Evolutionary conservation across 64 coral and sea anemone species (phyloP), one percentile per base, ranked within the genome.

Genomic region (Anthopleura sola): DNA sequence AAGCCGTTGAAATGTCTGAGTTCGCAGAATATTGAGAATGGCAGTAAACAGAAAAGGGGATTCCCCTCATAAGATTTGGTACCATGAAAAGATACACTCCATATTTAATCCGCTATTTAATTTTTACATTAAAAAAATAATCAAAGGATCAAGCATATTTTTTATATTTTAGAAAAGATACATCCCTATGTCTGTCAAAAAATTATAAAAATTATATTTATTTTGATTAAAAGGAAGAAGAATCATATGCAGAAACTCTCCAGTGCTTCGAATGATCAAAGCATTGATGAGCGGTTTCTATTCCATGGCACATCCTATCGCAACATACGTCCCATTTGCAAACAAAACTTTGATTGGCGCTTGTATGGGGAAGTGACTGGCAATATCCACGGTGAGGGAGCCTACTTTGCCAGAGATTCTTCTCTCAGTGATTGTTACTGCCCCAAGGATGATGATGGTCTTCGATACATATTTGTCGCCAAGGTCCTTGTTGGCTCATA

Each of bases 401-500:
- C 78, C 5, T 95, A 89, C 64, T 95, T 95, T 82, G 90, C 93
- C 9, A 38, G 80, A 28, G 79, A 88, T 55, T 82, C 90, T 19
- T 89, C 75, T 5, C 47, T 75, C 49, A 88, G 84, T 33, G 78
- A 97, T 83, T 33, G 56, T 33, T 92, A 97, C 81, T 76, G 51
- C 86, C 78, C 66, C 18, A 2, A 24, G 21, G 84, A 87, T 29
- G 26, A 71, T 15, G 85, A 92, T 31, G 60, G 23, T 26, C 44
- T 86, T 48, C 53, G 75, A 36, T 91, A 50, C 34, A 90, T 97
- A 79, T 97, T 97, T 23, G 9, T 97, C 32, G 94, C 88, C 48
- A 86, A 87, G 37, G 94, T 93, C 38, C 87, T 97, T 24, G 84
- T 90, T n/a, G 94, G 94, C 47, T 89, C 55, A 2, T 93, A 90